Evolutionary conservation across 1,140 invertebrate species (phyloP), one percentile per base, ranked within the genome.

Genomic region (Solen grandis): DNA sequence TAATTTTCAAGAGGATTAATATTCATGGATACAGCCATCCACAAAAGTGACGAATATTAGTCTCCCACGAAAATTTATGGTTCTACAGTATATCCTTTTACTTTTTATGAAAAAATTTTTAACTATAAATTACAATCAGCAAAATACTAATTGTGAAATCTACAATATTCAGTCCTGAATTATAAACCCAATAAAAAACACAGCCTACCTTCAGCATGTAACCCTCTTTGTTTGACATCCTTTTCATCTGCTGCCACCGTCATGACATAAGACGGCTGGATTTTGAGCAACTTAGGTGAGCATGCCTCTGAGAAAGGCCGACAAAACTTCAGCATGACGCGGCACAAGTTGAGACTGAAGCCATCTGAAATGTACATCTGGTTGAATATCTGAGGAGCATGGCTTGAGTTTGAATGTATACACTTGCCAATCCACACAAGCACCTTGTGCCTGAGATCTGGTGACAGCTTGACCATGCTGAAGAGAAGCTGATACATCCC

Each of bases 301-400:
- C 94, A 93, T 41, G 93, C 89, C 50, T 93, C 92, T 81, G 94
- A 95, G 90, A 97, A 97, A 10, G 97, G 97, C 81, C 96, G 94
- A 90, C 96, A 97, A 0, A 99, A 93, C 62, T 95, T 94, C 29
- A 98, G 92, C 36, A 99, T 88, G 3, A 99, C 94, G 65, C 94
- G 94, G 81, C 94, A 94, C 13, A 99, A 92, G 92, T 97, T 98
- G 8, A 98, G 91, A 95, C 98, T 97, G 90, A 98, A 99, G 16
- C 97, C 97, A 94, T 99, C 97, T 14, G 85, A 88, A 22, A 85
- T 85, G 79, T 89, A 85, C 52, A 85, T 85, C 73, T 82, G 81
- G 65, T 79, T 86, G 73, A 89, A 87, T 46, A 88, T 59, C 55
- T 87, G 85, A 10, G 85, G 87, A 54, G 91, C 93, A n/a, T 97